Evolutionary conservation across 2,113 vertebrate species (phyloP).

Genomic region (Pedionomus torquatus): DNA sequence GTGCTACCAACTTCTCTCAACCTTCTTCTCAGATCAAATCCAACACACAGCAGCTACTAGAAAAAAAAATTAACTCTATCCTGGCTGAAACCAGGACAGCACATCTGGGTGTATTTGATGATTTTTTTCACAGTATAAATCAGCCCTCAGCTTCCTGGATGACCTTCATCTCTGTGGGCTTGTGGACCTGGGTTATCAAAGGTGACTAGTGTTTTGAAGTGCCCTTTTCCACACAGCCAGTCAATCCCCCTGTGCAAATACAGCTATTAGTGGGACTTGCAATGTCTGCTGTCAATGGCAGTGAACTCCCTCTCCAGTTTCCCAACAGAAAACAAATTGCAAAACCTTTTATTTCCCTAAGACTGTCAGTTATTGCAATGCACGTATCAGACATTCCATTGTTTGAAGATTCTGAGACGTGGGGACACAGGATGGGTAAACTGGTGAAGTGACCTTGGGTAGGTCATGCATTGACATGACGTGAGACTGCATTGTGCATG

Average conservation of each 20-base stretch:
- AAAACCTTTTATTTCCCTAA: neutral
- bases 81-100: neutral
- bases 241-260: neutral
- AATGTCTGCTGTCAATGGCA: neutral
- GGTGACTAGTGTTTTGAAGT: neutral
- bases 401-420: neutral
- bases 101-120: neutral
- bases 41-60: neutral
- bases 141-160: neutral
- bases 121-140: neutral
- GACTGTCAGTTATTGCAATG: neutral
- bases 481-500: neutral
- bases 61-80: neutral
- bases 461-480: neutral
- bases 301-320: neutral
- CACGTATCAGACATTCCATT: neutral
- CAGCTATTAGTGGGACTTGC: neutral
- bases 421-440: neutral
- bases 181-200: neutral
- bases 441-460: neutral
- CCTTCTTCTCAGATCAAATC: neutral
- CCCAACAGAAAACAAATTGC: neutral
- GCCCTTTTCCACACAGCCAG: rapidly evolving
- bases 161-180: neutral
- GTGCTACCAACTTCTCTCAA: neutral